phyloP scores from a whole-genome alignment of 2,797 vertebrate species.

The Nannoperca obscura region DNA sequence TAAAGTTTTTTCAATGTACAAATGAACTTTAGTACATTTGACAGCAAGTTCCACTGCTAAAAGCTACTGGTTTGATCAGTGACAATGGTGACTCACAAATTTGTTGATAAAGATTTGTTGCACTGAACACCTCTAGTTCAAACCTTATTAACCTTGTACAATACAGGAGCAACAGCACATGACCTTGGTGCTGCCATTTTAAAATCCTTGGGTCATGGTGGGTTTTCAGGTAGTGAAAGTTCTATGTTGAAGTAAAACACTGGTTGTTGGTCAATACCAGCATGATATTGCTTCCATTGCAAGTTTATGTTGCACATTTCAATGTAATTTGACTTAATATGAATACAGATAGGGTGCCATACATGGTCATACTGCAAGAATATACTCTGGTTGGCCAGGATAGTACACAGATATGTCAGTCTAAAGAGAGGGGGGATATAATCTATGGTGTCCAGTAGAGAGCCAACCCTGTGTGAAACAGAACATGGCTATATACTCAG shows the following conservation, averaged over 20 bases:
- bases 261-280: not conserved
- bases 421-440: not conserved
- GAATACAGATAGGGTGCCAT: not conserved
- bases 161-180: not conserved
- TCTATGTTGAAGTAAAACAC: not conserved
- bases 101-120: not conserved
- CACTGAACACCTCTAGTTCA: not conserved
- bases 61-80: not conserved
- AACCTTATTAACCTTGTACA: not conserved
- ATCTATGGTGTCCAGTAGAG: not conserved
- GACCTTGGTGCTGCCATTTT: not conserved
- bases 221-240: not conserved
- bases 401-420: not conserved
- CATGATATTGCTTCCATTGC: not conserved
- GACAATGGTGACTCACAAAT: not conserved
- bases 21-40: too few relatives aligned
- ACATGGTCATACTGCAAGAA: not conserved
- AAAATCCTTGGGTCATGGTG: not conserved
- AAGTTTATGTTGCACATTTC: not conserved
- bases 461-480: conserved; percentile 7
- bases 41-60: not conserved
- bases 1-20: not conserved
- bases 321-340: not conserved
- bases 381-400: not conserved
- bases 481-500: not conserved